phyloP scores from a whole-genome alignment of 2,888 invertebrate species.

The Elysia crispata region DNA sequence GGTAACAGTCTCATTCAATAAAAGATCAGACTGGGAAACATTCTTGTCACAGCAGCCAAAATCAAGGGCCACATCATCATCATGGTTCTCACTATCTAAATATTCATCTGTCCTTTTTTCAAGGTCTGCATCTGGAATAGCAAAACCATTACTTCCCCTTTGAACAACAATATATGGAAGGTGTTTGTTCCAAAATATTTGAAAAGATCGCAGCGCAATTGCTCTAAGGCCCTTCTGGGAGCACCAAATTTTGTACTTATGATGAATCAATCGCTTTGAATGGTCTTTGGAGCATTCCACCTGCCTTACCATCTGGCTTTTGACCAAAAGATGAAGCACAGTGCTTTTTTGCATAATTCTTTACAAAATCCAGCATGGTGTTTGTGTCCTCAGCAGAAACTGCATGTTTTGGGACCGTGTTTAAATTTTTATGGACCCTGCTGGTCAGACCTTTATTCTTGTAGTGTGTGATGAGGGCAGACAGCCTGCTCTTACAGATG shows the following conservation, averaged over 20 bases:
- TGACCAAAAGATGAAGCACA: constrained; percentile 30
- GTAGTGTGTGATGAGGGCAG: constrained; percentile 41
- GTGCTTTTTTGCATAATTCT: constrained; percentile 35
- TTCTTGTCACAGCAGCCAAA: no score
- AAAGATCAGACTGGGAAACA: no score
- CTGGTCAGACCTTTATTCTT: constrained; percentile 36
- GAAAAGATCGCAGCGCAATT: constrained; percentile 35
- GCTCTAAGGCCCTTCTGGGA: constrained; percentile 25
- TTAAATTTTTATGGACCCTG: constrained; percentile 31
- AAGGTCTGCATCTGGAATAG: constrained; percentile 16
- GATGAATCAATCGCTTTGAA: constrained; percentile 36
- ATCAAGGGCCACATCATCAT: no score
- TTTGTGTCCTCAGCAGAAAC: constrained; percentile 21
- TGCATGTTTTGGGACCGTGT: constrained; percentile 40
- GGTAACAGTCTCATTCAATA: no score
- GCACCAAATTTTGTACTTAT: constrained; percentile 37
- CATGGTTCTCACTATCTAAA: no score
- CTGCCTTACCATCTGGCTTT: constrained; percentile 30
- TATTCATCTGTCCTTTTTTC: no score
- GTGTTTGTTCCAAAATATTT: no score
- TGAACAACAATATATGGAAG: constrained; percentile 43
- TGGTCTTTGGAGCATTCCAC: constrained; percentile 23
- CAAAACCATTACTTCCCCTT: constrained; percentile 35
- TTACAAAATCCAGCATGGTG: constrained; percentile 30
- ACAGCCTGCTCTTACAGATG: constrained; percentile 42